Base-by-base conservation (phyloP, 2,113 vertebrate genomes). In the Pseudonaja textilis region DNA sequence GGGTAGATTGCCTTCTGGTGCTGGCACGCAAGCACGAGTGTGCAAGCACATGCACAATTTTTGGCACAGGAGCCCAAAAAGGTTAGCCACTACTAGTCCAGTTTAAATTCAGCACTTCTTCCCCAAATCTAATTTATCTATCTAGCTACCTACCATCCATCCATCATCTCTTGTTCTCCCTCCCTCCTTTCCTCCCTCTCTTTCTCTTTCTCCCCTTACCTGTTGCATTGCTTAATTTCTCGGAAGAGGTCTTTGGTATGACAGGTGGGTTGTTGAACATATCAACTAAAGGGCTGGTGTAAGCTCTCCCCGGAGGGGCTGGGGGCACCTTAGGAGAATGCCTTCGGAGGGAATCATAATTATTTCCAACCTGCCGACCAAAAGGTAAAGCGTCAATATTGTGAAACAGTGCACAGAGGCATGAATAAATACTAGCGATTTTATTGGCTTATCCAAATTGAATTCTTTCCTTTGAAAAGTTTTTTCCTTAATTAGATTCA, bases 231-330 rank as follows among this genome's bases (percentile, higher is more conserved):
- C 96, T 98, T 2, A 94, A 95, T 74, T 96, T 97, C 74, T 98
- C 96, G 0, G 97, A 94, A 55, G 97, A 81, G 23, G 95, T 94
- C 95, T 96, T 98, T 25, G 97, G 94, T 89, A 61, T 93, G 0
- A 91, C 3, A n/a, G 98, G 96, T 85, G 98, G 98, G 91, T 97
- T 97, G 95, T 96, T 98, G 94, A 99, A 99, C 98, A 99, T 99
- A 52, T 98, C 98, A 4, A 98, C 98, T 1, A 99, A 96, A 0
- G 99, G 99, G 45, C 99, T 99, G 0, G 97, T 98, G 12, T 98
- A 98, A 0, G 98, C 98, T 96, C 97, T 99, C 85, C 97, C 96
- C 0, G 96, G 91, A 2, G 99, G 98, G 0, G 98, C 99, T 0
- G 99, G 99, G 20, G 99, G 99, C 92, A 98, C 98, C 90, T 96